phyloP scores from a whole-genome alignment of 2,888 invertebrate species.

The Agonopterix subpropinquella region DNA sequence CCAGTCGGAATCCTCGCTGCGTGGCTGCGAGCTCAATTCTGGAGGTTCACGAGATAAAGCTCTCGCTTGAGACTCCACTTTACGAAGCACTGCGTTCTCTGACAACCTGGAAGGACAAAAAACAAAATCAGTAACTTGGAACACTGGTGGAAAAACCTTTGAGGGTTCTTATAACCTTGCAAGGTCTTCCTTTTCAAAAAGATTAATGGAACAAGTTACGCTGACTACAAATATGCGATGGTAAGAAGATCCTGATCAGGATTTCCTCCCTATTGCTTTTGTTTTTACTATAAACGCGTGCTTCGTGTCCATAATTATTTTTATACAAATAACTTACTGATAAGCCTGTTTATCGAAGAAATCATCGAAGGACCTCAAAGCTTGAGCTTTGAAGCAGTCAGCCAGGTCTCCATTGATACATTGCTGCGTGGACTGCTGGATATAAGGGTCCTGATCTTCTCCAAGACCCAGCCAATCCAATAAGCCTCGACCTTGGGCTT shows the following conservation, averaged over 20 bases:
- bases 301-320: too few species aligned
- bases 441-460: conserved; percentile 86
- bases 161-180: too few species aligned
- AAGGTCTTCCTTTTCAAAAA: too few species aligned
- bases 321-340: conserved; percentile 40
- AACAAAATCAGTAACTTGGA: neutral
- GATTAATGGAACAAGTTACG: too few species aligned
- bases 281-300: too few species aligned
- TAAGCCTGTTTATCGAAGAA: conserved; percentile 83
- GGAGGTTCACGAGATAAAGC: conserved; percentile 82
- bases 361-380: conserved; percentile 83
- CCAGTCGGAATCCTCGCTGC: conserved; percentile 87
- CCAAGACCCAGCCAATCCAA: conserved; percentile 89
- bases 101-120: conserved; percentile 68
- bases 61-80: conserved; percentile 81
- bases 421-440: conserved; percentile 82
- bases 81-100: conserved; percentile 82
- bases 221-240: too few species aligned
- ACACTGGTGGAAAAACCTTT: too few species aligned
- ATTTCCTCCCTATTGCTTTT: too few species aligned
- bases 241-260: too few species aligned
- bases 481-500: conserved; percentile 80
- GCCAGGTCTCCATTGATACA: conserved; percentile 88
- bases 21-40: conserved; percentile 81
- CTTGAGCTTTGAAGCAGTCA: conserved; percentile 90